These are phyloP conservation scores for Drosophila borborema DNA, from an alignment of 2,888 invertebrate genomes.

Conservation along the genomic window DNA sequence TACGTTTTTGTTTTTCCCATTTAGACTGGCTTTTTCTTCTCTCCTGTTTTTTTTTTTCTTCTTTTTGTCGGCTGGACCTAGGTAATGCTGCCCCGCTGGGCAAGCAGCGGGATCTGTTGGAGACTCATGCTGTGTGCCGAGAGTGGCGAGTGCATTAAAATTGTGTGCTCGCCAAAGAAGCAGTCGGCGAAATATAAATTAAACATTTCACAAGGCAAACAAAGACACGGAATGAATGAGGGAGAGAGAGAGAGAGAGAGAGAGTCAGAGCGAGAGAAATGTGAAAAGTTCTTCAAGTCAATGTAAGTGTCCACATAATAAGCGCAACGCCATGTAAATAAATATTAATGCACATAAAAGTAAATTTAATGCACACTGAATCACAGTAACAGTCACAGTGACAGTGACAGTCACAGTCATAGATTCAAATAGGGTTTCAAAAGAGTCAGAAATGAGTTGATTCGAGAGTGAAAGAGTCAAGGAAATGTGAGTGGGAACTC, in stretches of 20 bases:
- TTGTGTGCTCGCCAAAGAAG: slow-evolving; percentile 35
- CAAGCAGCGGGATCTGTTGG: slow-evolving; percentile 28
- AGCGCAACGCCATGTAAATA: slow-evolving; percentile 18
- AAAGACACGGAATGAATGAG: background rate
- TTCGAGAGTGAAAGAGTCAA: background rate
- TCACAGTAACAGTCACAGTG: background rate
- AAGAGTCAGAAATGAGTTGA: background rate
- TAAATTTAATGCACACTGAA: slow-evolving; percentile 5
- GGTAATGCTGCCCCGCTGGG: slow-evolving; percentile 49
- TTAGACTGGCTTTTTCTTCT: slow-evolving; percentile 40
- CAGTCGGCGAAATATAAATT: slow-evolving; percentile 48
- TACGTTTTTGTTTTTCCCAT: slow-evolving; percentile 75
- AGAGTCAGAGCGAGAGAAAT: background rate
- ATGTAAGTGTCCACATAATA: slow-evolving; percentile 28
- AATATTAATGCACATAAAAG: slow-evolving; percentile 22
- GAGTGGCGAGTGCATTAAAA: slow-evolving; percentile 69
- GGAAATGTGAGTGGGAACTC: background rate
- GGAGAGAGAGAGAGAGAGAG: background rate
- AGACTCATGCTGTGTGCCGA: slow-evolving; percentile 25
- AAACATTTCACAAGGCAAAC: slow-evolving; percentile 35
- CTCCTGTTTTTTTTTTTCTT: slow-evolving; percentile 1
- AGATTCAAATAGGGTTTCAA: no score
- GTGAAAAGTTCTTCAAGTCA: slow-evolving; percentile 20
- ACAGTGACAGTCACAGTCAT: background rate
- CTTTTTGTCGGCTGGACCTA: slow-evolving; percentile 5